A percentile compares a stretch with the other conserved stretches of the same genome.
Conservation (phyloP, 2,797 vertebrate species). For the Holocentrus rufus region DNA sequence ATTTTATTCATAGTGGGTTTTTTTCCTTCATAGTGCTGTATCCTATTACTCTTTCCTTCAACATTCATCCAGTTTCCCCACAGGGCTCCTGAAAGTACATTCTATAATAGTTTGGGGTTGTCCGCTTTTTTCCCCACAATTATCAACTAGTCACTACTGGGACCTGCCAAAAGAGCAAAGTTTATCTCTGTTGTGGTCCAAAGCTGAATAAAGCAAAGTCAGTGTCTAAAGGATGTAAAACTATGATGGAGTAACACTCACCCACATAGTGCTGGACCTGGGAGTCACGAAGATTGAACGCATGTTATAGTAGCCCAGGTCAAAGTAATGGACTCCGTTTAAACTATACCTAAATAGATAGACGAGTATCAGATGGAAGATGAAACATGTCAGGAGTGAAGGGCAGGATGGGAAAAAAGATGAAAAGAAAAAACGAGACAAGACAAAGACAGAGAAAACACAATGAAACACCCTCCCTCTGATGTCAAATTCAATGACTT, state of each 20-base stretch:
- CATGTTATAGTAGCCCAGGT: constrained; percentile 85
- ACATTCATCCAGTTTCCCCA: too few relatives aligned
- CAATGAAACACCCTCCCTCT: too few relatives aligned
- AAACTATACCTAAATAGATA: constrained; percentile 78
- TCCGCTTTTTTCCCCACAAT: background rate
- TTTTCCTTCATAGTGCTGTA: too few relatives aligned
- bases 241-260: constrained; percentile 72
- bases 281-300: constrained; percentile 86
- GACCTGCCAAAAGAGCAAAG: background rate
- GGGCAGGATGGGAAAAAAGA: background rate
- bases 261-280: constrained; percentile 89
- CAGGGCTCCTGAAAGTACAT: too few relatives aligned
- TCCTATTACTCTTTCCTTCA: too few relatives aligned
- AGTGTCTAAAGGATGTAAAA: background rate
- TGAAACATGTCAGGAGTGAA: background rate
- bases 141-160: background rate
- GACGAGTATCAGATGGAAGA: background rate
- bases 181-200: background rate
- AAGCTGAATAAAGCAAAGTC: background rate
- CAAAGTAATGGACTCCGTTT: constrained; percentile 91
- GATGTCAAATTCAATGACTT: too few relatives aligned
- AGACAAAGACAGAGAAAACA: too few relatives aligned
- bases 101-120: too few relatives aligned
- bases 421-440: background rate
- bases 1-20: too few relatives aligned